Conservation (phyloP, 2,113 vertebrate genomes). For the Rhea americana region DNA sequence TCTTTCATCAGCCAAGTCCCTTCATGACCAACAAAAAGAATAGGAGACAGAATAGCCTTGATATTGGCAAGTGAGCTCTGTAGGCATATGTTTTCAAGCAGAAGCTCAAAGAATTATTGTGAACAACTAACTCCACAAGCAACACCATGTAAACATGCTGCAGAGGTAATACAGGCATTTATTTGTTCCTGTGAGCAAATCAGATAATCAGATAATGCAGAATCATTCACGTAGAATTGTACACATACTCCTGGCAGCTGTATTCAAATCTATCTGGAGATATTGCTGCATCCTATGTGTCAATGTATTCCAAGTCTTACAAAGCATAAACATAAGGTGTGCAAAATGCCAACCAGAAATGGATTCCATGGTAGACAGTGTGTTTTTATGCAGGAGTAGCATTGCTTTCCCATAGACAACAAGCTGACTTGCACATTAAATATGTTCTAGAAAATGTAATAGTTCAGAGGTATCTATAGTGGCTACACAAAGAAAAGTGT, state of each 20-base stretch:
- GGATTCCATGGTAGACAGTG: not conserved
- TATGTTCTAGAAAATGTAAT: not conserved
- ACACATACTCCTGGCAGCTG: not conserved
- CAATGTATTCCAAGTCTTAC: not conserved
- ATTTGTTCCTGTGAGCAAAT: not conserved
- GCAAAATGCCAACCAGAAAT: not conserved
- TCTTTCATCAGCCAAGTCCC: not conserved
- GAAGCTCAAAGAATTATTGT: not conserved
- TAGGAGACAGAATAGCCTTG: not conserved
- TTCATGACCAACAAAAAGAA: not conserved
- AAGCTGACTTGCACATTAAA: not conserved
- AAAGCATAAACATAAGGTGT: not conserved
- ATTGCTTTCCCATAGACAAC: not conserved
- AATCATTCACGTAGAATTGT: not conserved
- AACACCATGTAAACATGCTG: not conserved
- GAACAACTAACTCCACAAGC: not conserved
- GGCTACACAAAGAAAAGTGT: not conserved
- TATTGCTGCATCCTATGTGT: not conserved
- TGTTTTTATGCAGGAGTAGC: not conserved
- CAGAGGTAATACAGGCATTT: not conserved
- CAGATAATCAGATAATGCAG: not conserved
- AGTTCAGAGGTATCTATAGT: not conserved
- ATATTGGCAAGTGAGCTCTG: not conserved
- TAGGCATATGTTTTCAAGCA: not conserved
- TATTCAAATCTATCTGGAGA: not conserved